Evolutionary conservation across 2,797 vertebrate species (phyloP).

Genomic region (Petrocephalus schoutedeni): DNA sequence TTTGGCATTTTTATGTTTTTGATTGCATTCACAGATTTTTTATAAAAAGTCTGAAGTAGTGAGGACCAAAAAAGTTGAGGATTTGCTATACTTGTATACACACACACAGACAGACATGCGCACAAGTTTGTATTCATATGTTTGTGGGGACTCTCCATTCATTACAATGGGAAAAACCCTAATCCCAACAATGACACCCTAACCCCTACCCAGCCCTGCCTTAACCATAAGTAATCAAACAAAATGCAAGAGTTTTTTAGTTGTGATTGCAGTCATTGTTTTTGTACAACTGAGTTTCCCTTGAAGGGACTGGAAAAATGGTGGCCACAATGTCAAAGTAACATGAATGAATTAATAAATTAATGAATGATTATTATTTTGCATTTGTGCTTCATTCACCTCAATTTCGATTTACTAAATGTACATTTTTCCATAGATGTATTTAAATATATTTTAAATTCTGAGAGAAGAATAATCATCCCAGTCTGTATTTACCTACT

Average conservation of each 20-base stretch:
- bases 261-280: too few species aligned
- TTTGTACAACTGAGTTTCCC: too few species aligned
- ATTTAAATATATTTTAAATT: slow-evolving; percentile 4
- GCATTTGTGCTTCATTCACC: neutral
- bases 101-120: neutral
- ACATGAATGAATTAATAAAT: neutral
- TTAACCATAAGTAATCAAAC: neutral
- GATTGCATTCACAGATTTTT: too few species aligned
- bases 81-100: too few species aligned
- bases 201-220: neutral
- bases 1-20: neutral
- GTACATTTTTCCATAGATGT: neutral
- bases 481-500: neutral
- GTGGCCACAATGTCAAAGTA: neutral
- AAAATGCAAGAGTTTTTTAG: neutral
- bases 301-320: neutral
- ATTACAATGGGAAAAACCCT: neutral
- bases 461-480: neutral
- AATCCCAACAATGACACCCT: neutral
- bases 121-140: neutral
- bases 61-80: too few species aligned
- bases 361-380: neutral
- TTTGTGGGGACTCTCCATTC: neutral
- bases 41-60: too few species aligned
- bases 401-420: neutral